Percentiles rank a stretch among this genome's conserved stretches.
phyloP scores from a whole-genome alignment of 2,797 vertebrate genomes.

The Melanotaenia nigrans region DNA sequence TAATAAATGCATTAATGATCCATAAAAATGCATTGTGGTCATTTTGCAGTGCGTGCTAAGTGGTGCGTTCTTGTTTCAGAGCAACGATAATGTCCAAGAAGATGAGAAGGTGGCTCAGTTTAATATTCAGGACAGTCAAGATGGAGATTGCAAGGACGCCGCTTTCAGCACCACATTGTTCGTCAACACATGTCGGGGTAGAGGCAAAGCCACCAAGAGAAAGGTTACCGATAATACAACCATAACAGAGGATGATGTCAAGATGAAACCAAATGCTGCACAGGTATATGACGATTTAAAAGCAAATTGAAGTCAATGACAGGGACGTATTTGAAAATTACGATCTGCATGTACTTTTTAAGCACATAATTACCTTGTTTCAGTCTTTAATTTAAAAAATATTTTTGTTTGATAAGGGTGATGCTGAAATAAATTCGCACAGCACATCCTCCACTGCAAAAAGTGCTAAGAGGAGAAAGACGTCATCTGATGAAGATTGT shows the following conservation, averaged over 20 bases:
- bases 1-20: not conserved
- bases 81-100: slow-evolving; percentile 10
- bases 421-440: slow-evolving; percentile 4
- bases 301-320: not conserved
- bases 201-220: slow-evolving; percentile 64
- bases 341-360: not conserved
- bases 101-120: not conserved
- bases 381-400: not conserved
- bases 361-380: not conserved
- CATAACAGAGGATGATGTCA: slow-evolving; percentile 30
- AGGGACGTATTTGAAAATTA: not conserved
- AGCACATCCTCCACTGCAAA: not conserved
- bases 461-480: slow-evolving; percentile 64
- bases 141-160: slow-evolving; percentile 6
- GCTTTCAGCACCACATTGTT: slow-evolving; percentile 40
- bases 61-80: slow-evolving; percentile 55
- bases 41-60: not conserved
- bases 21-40: too few relatives aligned
- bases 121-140: not conserved
- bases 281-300: slow-evolving; percentile 50
- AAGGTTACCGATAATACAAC: slow-evolving; percentile 42
- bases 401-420: slow-evolving; percentile 31
- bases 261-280: slow-evolving; percentile 7
- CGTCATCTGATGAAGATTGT: slow-evolving; percentile 41
- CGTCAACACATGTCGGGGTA: slow-evolving; percentile 81